Percentiles rank a stretch among this genome's conserved stretches.
Conservation (phyloP, 2,888 invertebrate species). For the Cancer borealis region DNA sequence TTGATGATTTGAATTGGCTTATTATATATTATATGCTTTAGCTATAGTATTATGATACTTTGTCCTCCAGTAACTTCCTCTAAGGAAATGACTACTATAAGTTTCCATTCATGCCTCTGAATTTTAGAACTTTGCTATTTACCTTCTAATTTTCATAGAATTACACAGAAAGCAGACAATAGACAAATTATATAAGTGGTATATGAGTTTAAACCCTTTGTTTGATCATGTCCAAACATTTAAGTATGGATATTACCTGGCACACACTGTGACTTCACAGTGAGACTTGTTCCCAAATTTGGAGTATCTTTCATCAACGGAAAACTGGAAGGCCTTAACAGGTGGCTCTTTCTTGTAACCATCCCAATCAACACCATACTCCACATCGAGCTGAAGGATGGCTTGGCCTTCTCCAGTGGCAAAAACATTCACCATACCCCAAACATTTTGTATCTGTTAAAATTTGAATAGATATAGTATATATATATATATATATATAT, state of each 20-base stretch:
- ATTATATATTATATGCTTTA: too few relatives aligned
- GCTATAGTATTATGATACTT: too few relatives aligned
- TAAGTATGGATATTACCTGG: constrained; percentile 78
- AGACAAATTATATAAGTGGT: too few relatives aligned
- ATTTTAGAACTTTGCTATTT: too few relatives aligned
- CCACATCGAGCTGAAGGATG: constrained; percentile 82
- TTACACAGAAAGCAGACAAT: too few relatives aligned
- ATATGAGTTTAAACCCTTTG: neutral
- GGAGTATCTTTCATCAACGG: constrained; percentile 80
- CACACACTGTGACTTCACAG: constrained; percentile 79
- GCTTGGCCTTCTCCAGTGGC: constrained; percentile 83
- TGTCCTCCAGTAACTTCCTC: too few relatives aligned
- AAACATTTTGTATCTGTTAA: constrained; percentile 72
- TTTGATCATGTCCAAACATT: neutral
- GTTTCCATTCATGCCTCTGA: too few relatives aligned
- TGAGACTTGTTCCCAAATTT: constrained; percentile 80
- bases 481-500: neutral
- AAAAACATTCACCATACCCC: constrained; percentile 80
- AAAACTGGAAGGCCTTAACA: constrained; percentile 81
- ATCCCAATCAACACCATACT: constrained; percentile 80
- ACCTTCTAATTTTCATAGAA: too few relatives aligned
- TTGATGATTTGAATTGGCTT: too few relatives aligned
- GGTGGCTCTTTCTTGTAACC: constrained; percentile 79
- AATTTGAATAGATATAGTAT: neutral
- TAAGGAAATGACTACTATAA: too few relatives aligned